Conservation (phyloP, 2,113 vertebrate genomes). For the Kobus ellipsiprymnus region DNA sequence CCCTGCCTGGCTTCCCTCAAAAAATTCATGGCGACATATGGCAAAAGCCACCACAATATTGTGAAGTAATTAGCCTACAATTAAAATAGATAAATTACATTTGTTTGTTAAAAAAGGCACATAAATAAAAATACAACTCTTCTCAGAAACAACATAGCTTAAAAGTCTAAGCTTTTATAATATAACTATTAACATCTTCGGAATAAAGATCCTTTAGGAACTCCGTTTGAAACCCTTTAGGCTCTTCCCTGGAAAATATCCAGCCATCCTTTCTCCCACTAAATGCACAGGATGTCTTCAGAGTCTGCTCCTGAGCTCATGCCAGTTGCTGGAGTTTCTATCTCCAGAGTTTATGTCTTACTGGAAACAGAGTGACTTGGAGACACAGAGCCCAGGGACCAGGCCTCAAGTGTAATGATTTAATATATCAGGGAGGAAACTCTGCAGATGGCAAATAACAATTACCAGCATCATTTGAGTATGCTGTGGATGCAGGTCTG, state of each 20-base stretch:
- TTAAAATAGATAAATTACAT: not conserved
- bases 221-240: not conserved
- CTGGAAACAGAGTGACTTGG: not conserved
- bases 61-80: not conserved
- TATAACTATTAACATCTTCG: not conserved
- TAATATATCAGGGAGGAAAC: not conserved
- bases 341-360: not conserved
- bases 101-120: not conserved
- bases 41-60: not conserved
- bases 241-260: not conserved
- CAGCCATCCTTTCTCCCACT: too few relatives aligned
- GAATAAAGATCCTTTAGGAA: not conserved
- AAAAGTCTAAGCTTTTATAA: not conserved
- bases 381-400: accelerated
- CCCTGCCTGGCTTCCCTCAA: not conserved
- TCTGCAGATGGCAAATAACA: not conserved
- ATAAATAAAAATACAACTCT: not conserved
- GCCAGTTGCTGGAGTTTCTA: not conserved
- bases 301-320: not conserved
- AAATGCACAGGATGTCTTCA: not conserved
- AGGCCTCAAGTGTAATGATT: not conserved
- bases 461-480: not conserved
- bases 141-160: not conserved
- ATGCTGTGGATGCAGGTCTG: not conserved
- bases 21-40: accelerated